Evolutionary conservation across 2,888 invertebrate species (phyloP).

Genomic region (Hypercompe scribonia): DNA sequence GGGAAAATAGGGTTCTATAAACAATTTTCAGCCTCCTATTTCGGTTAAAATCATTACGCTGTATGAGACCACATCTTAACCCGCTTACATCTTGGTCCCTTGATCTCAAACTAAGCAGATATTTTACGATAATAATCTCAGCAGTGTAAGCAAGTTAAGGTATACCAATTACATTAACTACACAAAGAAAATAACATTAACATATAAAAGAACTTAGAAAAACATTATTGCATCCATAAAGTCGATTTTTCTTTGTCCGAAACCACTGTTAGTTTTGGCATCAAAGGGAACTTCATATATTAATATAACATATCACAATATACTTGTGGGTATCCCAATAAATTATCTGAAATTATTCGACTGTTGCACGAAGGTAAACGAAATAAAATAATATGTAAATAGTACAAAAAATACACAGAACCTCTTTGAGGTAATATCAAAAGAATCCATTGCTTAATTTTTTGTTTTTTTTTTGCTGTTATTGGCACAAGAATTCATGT

Average conservation of each 20-base stretch:
- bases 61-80: no score
- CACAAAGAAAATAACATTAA: no score
- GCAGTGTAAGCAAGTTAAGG: neutral
- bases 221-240: neutral
- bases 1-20: no score
- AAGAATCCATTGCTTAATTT: constrained; percentile 19
- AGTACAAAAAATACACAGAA: constrained; percentile 9
- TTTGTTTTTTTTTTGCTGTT: no score
- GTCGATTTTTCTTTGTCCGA: neutral
- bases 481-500: constrained; percentile 22
- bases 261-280: neutral
- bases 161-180: no score
- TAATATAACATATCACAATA: constrained; percentile 20
- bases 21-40: no score
- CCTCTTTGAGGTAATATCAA: constrained; percentile 20
- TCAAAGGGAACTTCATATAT: neutral
- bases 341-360: constrained; percentile 46
- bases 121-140: neutral
- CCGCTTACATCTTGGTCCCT: no score
- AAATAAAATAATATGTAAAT: constrained; percentile 40
- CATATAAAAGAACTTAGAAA: no score
- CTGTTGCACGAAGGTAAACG: constrained; percentile 43
- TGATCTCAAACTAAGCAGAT: no score
- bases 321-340: constrained; percentile 37
- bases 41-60: no score